Conservation (phyloP, 2,888 invertebrate species). For the Thera obeliscata region DNA sequence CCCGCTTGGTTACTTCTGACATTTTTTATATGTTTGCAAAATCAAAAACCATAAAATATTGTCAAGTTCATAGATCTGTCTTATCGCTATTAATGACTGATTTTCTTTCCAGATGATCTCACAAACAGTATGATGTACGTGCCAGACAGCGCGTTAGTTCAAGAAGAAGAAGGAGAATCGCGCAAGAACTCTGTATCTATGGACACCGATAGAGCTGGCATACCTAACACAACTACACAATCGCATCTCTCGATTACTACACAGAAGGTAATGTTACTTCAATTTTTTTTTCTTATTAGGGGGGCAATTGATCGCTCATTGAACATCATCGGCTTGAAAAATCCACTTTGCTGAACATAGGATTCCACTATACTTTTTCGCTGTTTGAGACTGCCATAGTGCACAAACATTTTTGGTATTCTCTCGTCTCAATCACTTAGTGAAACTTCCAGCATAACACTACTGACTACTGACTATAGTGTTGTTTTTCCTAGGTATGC, state of each 20-base stretch:
- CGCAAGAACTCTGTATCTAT: constrained; percentile 79
- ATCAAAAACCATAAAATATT: too few species aligned
- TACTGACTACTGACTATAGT: background rate
- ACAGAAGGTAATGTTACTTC: constrained; percentile 87
- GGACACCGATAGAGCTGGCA: constrained; percentile 69
- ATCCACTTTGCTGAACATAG: too few species aligned
- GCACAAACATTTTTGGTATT: too few species aligned
- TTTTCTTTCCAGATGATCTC: constrained; percentile 76
- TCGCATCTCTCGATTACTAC: constrained; percentile 93
- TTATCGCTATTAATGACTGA: background rate
- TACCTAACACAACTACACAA: constrained; percentile 69
- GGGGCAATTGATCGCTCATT: too few species aligned
- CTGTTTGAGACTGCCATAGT: too few species aligned
- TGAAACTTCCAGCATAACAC: too few species aligned
- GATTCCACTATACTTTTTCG: too few species aligned
- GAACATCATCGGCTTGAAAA: too few species aligned
- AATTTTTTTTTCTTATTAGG: background rate
- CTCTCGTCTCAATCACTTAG: too few species aligned
- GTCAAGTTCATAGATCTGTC: too few species aligned
- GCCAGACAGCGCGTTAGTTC: constrained; percentile 92
- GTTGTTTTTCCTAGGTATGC: constrained; percentile 84
- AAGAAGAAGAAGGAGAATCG: constrained; percentile 90
- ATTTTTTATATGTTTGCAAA: too few species aligned
- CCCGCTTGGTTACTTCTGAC: too few species aligned
- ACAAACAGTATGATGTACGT: constrained; percentile 95